Evolutionary conservation across 2,113 vertebrate species (phyloP), one percentile per base, ranked within the genome.

Genomic region (Calypte anna): DNA sequence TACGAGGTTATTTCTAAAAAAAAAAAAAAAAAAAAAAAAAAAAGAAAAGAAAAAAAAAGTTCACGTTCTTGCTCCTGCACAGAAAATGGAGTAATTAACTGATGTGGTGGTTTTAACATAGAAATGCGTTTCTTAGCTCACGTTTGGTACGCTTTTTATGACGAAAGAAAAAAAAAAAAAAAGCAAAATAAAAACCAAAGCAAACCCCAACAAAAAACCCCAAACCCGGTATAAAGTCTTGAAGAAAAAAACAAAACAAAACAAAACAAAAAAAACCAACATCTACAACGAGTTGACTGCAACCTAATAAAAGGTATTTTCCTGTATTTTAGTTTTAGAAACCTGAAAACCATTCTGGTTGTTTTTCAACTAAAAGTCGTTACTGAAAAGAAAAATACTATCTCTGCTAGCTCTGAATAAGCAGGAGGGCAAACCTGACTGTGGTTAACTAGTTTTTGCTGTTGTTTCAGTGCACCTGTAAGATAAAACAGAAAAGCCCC

Each of bases 401-500:
- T 86, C 79, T 89, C 86, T 9, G 24, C 87, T 67, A 92, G 88
- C 97, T 51, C 79, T 91, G 87, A 89, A 72, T 48, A 94, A 93
- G 74, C 57, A 81, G 57, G 77, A 93, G 68, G 84, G 59, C 25
- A 88, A 91, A 58, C 80, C 92, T 82, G 87, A 74, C 86, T 72
- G 48, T 3, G 13, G 36, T 63, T 92, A 87, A 85, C 91, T 93
- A 79, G 24, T 51, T 95, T 93, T 96, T 72, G 63, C 69, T 96
- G 93, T 88, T 96, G 84, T 87, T 98, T 98, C 93, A 91, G 82
- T 97, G 97, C 98, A 98, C 98, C 98, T 98, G 98, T 98, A 98
- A 97, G 96, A 98, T 97, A 98, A 96, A 96, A 92, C 68, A 95
- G 92, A 95, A 97, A 96, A 74, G 86, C 91, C 95, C 91, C 96